phyloP scores from a whole-genome alignment of 2,797 vertebrate genomes.

The Schizothorax lantsangensis region DNA sequence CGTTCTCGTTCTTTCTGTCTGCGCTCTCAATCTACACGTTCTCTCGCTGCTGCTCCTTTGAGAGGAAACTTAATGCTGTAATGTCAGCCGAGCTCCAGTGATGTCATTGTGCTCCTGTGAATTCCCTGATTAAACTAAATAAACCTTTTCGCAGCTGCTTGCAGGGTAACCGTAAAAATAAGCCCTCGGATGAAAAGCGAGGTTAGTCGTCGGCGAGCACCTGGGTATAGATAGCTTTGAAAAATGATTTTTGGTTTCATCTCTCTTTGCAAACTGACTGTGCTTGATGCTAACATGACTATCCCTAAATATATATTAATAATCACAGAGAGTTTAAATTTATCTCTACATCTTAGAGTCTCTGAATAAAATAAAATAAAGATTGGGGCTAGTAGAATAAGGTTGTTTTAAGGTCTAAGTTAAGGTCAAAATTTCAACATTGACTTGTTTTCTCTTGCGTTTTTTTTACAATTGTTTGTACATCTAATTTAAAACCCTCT shows the following conservation, averaged over 20 bases:
- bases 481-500: not conserved
- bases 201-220: constrained; percentile 8
- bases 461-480: not conserved
- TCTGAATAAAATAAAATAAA: not conserved
- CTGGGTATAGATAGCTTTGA: constrained; percentile 10
- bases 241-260: not conserved
- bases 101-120: constrained; percentile 46
- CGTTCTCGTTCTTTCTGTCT: constrained; percentile 26
- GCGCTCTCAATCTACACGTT: constrained; percentile 20
- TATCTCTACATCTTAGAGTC: not conserved
- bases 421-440: no score
- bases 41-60: constrained; percentile 33
- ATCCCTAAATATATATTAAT: not conserved
- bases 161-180: constrained; percentile 14
- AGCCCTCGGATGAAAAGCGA: not conserved
- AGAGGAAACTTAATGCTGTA: constrained; percentile 41
- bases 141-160: constrained; percentile 49
- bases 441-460: no score
- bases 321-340: not conserved
- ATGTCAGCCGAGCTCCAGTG: constrained; percentile 43
- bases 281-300: not conserved
- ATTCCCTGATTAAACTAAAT: constrained; percentile 58
- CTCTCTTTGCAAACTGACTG: not conserved
- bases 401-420: not conserved
- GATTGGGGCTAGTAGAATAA: not conserved